Evolutionary conservation across 2,797 vertebrate genomes (phyloP).

Genomic region (Melanotaenia nigrans): DNA sequence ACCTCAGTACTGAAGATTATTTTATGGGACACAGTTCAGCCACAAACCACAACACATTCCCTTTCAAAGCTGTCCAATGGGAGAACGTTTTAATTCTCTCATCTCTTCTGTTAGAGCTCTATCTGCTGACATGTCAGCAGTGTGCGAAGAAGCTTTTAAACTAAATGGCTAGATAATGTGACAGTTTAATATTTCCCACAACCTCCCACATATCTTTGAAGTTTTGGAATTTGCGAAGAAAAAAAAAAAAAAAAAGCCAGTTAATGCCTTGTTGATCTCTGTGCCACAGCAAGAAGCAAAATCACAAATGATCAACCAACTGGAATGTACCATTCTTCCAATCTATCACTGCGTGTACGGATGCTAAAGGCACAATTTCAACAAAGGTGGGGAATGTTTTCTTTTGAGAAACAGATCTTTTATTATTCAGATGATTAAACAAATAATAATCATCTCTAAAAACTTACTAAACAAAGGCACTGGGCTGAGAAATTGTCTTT

Average conservation of each 20-base stretch:
- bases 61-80: conserved; percentile 15
- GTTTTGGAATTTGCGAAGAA: conserved; percentile 58
- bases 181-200: conserved; percentile 78
- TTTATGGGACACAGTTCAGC: conserved; percentile 45
- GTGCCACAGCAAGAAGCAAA: conserved; percentile 42
- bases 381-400: conserved; percentile 56
- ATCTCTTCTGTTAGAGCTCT: conserved; percentile 32
- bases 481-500: conserved; percentile 76
- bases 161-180: conserved; percentile 66
- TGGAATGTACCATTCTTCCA: conserved; percentile 32
- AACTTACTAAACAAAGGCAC: conserved; percentile 73
- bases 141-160: conserved; percentile 50
- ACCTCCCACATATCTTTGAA: conserved; percentile 44
- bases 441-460: conserved; percentile 72
- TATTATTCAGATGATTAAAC: conserved; percentile 68
- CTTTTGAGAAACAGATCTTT: conserved; percentile 52
- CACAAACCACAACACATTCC: conserved; percentile 29
- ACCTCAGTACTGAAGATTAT: conserved; percentile 26
- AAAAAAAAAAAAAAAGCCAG: conserved; percentile 72
- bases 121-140: conserved; percentile 35
- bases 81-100: conserved; percentile 42
- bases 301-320: conserved; percentile 31
- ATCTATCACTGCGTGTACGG: neutral
- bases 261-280: conserved; percentile 73
- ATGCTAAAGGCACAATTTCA: conserved; percentile 48